Conservation (phyloP, 1,140 invertebrate species). For the Gonioctena quinquepunctata region DNA sequence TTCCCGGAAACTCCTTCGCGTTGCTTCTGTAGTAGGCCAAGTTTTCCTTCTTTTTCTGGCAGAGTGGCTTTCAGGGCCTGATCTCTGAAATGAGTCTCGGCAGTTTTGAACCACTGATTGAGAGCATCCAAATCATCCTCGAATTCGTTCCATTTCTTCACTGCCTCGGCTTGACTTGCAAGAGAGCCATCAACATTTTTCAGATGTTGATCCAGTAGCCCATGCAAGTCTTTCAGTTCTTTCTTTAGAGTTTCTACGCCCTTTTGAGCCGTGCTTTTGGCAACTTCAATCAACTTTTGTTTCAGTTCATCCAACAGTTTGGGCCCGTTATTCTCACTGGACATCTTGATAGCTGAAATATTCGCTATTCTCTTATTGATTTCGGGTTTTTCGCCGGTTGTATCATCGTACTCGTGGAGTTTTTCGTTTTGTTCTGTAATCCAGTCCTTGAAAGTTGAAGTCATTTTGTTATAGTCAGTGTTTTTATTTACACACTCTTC, state of each 20-base stretch:
- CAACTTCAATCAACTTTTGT: slow-evolving; percentile 68
- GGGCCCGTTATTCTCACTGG: slow-evolving; percentile 72
- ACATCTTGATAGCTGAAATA: slow-evolving; percentile 69
- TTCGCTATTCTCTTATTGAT: slow-evolving; percentile 74
- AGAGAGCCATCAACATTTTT: slow-evolving; percentile 67
- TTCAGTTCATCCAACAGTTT: slow-evolving; percentile 72
- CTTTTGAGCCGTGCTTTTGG: slow-evolving; percentile 80
- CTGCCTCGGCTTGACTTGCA: slow-evolving; percentile 71
- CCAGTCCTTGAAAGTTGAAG: slow-evolving; percentile 80
- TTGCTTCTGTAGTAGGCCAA: slow-evolving; percentile 74
- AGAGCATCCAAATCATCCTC: slow-evolving; percentile 78
- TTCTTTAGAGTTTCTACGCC: slow-evolving; percentile 73
- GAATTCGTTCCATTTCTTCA: slow-evolving; percentile 87
- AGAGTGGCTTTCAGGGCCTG: slow-evolving; percentile 81
- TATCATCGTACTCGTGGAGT: slow-evolving; percentile 75
- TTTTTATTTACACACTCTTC: slow-evolving; percentile 87
- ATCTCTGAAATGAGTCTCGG: slow-evolving; percentile 82
- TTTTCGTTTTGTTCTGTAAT: slow-evolving; percentile 76
- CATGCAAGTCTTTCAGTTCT: slow-evolving; percentile 73
- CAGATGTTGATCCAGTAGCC: slow-evolving; percentile 67
- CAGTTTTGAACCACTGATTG: slow-evolving; percentile 81
- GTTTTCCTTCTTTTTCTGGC: slow-evolving; percentile 76
- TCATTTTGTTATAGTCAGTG: slow-evolving; percentile 72
- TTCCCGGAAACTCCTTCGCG: slow-evolving; percentile 75
- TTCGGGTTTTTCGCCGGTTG: slow-evolving; percentile 79